phyloP scores from a whole-genome alignment of 2,797 vertebrate species.

The Poecile montanus region DNA sequence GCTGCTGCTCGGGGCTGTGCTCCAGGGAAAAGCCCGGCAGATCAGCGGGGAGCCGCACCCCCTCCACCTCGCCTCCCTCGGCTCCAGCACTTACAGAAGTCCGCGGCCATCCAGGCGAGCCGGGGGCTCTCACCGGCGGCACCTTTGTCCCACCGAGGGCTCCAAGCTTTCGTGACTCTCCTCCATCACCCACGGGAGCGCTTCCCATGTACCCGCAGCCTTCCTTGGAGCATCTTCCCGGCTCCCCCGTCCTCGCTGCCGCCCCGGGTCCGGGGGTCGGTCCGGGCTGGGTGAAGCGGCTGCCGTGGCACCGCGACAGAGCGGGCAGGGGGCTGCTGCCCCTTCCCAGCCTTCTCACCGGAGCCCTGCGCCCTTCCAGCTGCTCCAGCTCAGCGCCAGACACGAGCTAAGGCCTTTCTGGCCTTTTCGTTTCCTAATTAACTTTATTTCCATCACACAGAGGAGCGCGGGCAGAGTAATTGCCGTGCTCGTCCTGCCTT shows the following conservation, averaged over 20 bases:
- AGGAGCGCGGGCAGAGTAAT: not conserved
- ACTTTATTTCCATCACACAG: not conserved
- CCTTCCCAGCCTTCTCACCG: not conserved
- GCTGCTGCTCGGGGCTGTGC: not conserved
- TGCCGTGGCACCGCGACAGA: not conserved
- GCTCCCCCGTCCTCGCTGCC: not conserved
- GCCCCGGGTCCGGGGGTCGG: fast-evolving
- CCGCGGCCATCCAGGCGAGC: constrained; percentile 75
- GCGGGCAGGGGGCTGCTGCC: not conserved
- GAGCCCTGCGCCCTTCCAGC: not conserved
- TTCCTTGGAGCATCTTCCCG: not conserved
- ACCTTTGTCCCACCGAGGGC: constrained; percentile 75
- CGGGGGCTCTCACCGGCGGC: constrained; percentile 77
- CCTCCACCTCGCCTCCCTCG: not conserved
- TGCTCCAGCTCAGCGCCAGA: not conserved
- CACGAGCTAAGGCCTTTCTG: not conserved
- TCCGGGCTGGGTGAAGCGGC: fast-evolving
- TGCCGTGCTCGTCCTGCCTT: not conserved
- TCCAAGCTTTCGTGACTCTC: constrained; percentile 77
- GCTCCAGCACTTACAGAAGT: constrained; percentile 84
- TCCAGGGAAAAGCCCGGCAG: fast-evolving
- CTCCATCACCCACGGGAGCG: not conserved
- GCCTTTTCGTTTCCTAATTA: not conserved
- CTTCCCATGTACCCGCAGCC: fast-evolving
- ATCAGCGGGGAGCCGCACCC: not conserved